These are phyloP conservation scores for Acropternis orthonyx DNA, from an alignment of 2,797 vertebrate genomes.

Conservation along the genomic window DNA sequence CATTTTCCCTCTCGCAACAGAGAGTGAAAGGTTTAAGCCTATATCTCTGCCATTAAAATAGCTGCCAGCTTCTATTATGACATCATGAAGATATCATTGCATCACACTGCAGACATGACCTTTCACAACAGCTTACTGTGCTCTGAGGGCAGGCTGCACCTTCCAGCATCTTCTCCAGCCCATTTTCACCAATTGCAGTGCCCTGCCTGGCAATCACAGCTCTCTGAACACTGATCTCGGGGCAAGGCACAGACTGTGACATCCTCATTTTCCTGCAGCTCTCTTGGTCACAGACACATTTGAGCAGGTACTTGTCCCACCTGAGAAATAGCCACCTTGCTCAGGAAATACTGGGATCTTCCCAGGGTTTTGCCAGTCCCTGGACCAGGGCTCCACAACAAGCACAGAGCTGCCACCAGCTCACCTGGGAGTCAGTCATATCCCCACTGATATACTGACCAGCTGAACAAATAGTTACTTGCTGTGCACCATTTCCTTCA, in stretches of 20 bases:
- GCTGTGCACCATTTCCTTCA: not conserved
- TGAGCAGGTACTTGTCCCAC: not conserved
- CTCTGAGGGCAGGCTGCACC: not conserved
- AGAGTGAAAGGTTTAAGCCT: not conserved
- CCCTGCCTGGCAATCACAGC: not conserved
- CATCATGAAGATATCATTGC: not conserved
- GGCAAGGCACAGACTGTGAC: not conserved
- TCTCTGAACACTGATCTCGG: not conserved
- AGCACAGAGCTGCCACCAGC: not conserved
- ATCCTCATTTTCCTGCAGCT: not conserved
- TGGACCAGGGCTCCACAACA: not conserved
- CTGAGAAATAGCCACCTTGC: not conserved
- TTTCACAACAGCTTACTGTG: not conserved
- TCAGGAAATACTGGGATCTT: not conserved
- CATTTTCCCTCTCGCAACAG: not conserved
- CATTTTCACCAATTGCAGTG: not conserved
- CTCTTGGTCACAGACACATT: accelerated
- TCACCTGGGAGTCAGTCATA: accelerated
- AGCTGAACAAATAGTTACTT: not conserved
- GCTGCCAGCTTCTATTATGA: not conserved
- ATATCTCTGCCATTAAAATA: not conserved
- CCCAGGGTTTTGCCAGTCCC: not conserved
- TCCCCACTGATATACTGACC: not conserved
- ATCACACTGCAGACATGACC: not conserved
- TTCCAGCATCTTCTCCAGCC: not conserved